These are phyloP conservation scores for Ciconia boyciana DNA, from an alignment of 2,113 vertebrate genomes.

Conservation along the genomic window DNA sequence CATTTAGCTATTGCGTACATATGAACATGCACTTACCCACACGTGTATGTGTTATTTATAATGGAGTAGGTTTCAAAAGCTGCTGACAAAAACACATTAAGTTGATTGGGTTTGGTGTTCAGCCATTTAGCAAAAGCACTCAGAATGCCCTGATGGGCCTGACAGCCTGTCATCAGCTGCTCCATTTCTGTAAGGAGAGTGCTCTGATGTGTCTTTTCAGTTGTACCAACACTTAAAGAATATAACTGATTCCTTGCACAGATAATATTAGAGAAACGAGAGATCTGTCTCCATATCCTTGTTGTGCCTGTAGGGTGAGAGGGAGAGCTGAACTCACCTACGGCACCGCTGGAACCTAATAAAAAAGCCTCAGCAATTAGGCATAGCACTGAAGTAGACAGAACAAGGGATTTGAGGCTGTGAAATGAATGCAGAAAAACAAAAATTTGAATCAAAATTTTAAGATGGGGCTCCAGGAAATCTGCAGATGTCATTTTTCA, in stretches of 20 bases:
- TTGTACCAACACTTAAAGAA: background rate
- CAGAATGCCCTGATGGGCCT: background rate
- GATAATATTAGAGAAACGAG: background rate
- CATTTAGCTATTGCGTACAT: background rate
- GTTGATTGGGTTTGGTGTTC: background rate
- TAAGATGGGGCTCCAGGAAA: background rate
- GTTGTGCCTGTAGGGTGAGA: background rate
- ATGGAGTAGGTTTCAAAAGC: background rate
- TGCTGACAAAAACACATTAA: background rate
- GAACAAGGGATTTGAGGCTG: background rate
- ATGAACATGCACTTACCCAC: background rate
- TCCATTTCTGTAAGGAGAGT: background rate
- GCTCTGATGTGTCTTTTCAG: background rate
- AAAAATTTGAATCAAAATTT: background rate
- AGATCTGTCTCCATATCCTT: background rate
- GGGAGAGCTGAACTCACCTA: background rate
- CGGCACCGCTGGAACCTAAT: background rate
- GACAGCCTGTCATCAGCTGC: background rate
- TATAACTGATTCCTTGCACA: background rate
- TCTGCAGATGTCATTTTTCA: constrained; percentile 37
- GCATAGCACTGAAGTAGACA: background rate
- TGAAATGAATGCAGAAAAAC: background rate
- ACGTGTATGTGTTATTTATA: background rate
- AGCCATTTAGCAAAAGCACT: background rate
- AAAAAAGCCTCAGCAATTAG: background rate